Base-by-base conservation (phyloP, 2,797 vertebrate genomes). In the Acipenser oxyrinchus region DNA sequence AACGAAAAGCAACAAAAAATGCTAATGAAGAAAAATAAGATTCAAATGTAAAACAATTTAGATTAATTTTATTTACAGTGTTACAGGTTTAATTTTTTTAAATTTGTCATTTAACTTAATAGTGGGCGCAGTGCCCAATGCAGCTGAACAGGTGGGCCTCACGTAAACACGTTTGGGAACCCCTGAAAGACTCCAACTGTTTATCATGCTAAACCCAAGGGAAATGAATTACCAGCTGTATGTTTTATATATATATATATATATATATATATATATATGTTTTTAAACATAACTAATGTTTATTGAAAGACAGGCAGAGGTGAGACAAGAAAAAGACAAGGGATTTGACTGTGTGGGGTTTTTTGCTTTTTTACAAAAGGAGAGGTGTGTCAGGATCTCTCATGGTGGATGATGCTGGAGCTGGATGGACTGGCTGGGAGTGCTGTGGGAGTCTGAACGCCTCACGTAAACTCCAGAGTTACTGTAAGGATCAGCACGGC, bases 391-490 rank as follows among this genome's bases (percentile, higher is more conserved):
- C 15, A 65, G 60, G 11, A 37, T 51, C 70, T 72, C 60, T 49
- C 66, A 66, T 72, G 72, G 58, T 62, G 71, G 72, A 71, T 74
- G 58, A 60, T 68, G 59, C 70, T 64, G 74, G 57, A 72, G 59
- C 72, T 62, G 10, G 69, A 68, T 8, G 12, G 64, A 11, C 10
- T 49, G 1, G 64, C 70, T 0, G 4, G 11, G 62, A 71, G 64
- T 37, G 58, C 15, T 8, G 51, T 55, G 49, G 48, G 1, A 53
- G 48, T 64, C 61, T 23, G 57, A 50, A 0, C 1, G 60, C 75
- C 78, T 96, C 93, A 96, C 83, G 93, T 95, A 76, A 95, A 86
- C 79, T 93, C 89, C 70, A 92, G 83, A 74, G 86, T 82, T 72
- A 92, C 84, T 86, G 87, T 90, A 73, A 95, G 85, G 83, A 91